Conservation (phyloP, 2,888 invertebrate genomes). For the Suillia variegata region DNA sequence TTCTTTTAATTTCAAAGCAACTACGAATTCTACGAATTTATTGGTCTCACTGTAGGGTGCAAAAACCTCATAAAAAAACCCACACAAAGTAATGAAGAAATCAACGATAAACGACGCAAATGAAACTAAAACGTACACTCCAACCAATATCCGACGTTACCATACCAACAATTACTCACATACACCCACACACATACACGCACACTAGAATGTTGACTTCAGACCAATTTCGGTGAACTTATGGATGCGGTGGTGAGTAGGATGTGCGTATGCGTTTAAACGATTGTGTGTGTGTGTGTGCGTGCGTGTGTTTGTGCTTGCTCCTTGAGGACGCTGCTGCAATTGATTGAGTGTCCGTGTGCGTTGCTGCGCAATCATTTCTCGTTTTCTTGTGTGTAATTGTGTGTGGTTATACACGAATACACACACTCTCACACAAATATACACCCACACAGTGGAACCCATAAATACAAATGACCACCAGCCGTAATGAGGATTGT, state of each 20-base stretch:
- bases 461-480: neutral
- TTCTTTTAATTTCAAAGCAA: too few relatives aligned
- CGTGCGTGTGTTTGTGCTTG: neutral
- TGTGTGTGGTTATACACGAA: neutral
- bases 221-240: neutral
- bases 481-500: neutral
- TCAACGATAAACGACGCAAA: constrained; percentile 33
- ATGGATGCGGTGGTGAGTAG: neutral
- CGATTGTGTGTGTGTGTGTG: neutral
- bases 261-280: neutral
- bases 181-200: constrained; percentile 34
- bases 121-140: constrained; percentile 7
- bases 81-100: constrained; percentile 10
- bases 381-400: too few relatives aligned
- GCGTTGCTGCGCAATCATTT: too few relatives aligned
- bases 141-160: neutral
- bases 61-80: neutral
- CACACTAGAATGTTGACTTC: neutral
- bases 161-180: too few relatives aligned
- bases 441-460: neutral
- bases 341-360: constrained; percentile 1
- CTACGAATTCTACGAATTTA: too few relatives aligned
- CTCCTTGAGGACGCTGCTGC: neutral
- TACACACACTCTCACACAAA: neutral
- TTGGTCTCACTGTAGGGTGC: too few relatives aligned